Base-by-base conservation (phyloP, 2,888 invertebrate genomes). In the Heterodera filipjevi region DNA sequence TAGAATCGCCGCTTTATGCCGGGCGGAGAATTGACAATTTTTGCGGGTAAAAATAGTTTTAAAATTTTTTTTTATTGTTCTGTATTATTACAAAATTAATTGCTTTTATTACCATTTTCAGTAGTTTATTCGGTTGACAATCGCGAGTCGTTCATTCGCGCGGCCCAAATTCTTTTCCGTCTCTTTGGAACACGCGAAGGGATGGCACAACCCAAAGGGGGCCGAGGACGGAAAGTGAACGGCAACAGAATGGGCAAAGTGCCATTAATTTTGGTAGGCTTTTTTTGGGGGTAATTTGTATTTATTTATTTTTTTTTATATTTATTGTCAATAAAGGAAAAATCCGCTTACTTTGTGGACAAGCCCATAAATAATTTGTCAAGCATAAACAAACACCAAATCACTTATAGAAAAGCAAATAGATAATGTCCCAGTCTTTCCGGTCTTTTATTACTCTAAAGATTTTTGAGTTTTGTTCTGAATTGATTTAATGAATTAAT, bases 111-210 rank as follows among this genome's bases (percentile, higher is more conserved):
- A 64, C 33, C 14, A 33, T 33, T 32, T 68, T 68, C 68, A 68
- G 81, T 87, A 1, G 82, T 87, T 16, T 87, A 88, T 80, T 83
- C 83, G 49, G 84, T 87, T 33, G 86, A 87, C 79, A 83, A 77
- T 64, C 82, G 86, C 12, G 87, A 87, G 30, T 86, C 86, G 14
- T 86, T 87, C 76, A 74, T 81, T 1, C 77, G 79, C 19, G 87
- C 87, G 8, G 83, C 86, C 3, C 82, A 84, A 49, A 77, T 85
- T 14, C 76, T 87, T 32, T 82, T 80, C 66, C 81, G 86, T 33
- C 73, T 84, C 30, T 79, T 82, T 73, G 66, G 70, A 32, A 14
- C 19, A 19, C 68, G 32, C 27, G 59, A 59, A 49, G 49, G 16
- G 49, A 49, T 49, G 59, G 59, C 59, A 27, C 22, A 19, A 27